These are phyloP conservation scores for Macaria notata DNA, from an alignment of 2,888 invertebrate genomes.

Conservation along the genomic window DNA sequence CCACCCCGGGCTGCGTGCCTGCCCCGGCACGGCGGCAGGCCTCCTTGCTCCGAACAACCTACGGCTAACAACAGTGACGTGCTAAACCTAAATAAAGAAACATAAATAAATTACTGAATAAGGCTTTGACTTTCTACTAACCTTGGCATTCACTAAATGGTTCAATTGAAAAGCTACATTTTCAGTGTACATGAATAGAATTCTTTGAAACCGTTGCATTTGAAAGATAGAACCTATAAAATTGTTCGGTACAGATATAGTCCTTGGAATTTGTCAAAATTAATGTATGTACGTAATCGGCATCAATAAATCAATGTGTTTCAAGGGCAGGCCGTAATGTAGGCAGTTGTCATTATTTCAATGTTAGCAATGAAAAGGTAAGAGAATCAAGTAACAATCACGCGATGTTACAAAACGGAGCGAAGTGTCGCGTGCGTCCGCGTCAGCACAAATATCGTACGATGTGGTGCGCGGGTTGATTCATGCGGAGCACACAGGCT, in stretches of 20 bases:
- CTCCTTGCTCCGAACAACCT: slow-evolving; percentile 9
- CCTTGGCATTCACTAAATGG: slow-evolving; percentile 25
- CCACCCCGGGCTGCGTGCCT: slow-evolving; percentile 5
- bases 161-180: slow-evolving; percentile 4
- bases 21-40: slow-evolving; percentile 1
- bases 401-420: slow-evolving; percentile 28
- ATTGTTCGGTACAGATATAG: background rate
- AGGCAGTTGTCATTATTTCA: slow-evolving; percentile 16
- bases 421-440: slow-evolving; percentile 23
- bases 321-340: slow-evolving; percentile 15
- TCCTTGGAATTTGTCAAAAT: background rate
- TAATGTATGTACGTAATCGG: background rate
- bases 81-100: slow-evolving; percentile 26
- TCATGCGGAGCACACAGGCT: slow-evolving; percentile 3
- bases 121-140: slow-evolving; percentile 23
- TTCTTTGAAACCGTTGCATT: background rate
- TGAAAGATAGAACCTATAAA: background rate
- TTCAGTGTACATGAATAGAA: background rate
- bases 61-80: slow-evolving; percentile 25
- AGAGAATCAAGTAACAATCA: slow-evolving; percentile 26
- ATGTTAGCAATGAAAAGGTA: slow-evolving; percentile 20
- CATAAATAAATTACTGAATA: slow-evolving; percentile 8
- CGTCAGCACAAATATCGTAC: slow-evolving; percentile 38
- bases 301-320: slow-evolving; percentile 5
- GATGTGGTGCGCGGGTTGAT: slow-evolving; percentile 26